Conservation (phyloP, 2,113 vertebrate species). For the Rhagologus leucostigma region DNA sequence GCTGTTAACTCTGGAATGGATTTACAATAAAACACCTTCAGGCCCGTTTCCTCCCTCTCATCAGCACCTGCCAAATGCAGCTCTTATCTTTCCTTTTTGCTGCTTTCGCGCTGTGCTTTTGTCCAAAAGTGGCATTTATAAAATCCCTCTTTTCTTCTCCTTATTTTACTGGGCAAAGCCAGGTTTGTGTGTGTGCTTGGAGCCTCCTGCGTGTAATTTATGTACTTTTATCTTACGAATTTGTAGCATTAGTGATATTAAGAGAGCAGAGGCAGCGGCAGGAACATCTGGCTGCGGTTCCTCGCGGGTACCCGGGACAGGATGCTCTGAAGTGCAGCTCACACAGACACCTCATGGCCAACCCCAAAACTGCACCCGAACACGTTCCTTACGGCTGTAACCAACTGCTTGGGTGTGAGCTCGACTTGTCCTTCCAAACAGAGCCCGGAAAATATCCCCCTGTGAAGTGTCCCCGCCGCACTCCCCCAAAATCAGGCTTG, state of each 20-base stretch:
- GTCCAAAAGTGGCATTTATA: background rate
- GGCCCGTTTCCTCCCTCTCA: background rate
- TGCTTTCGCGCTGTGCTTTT: background rate
- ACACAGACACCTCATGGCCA: background rate
- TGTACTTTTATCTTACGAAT: background rate
- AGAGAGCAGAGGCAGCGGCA: background rate
- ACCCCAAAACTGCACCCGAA: background rate
- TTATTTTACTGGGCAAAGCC: background rate
- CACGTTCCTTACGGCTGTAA: rapidly evolving
- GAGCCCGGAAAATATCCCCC: background rate
- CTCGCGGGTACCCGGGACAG: background rate
- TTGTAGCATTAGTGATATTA: rapidly evolving
- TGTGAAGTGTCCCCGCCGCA: background rate
- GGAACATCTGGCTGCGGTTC: background rate
- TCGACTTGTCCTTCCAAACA: background rate
- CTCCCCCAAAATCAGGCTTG: background rate
- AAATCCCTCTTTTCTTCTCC: background rate
- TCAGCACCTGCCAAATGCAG: background rate
- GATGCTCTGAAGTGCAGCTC: background rate
- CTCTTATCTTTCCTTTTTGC: background rate
- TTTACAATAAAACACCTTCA: background rate
- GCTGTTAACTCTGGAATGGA: background rate
- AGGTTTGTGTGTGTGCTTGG: background rate
- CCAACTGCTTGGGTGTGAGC: background rate
- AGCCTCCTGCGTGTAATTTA: background rate